These are phyloP conservation scores for Epirrita christyi DNA, from an alignment of 2,888 invertebrate species.

Conservation along the genomic window DNA sequence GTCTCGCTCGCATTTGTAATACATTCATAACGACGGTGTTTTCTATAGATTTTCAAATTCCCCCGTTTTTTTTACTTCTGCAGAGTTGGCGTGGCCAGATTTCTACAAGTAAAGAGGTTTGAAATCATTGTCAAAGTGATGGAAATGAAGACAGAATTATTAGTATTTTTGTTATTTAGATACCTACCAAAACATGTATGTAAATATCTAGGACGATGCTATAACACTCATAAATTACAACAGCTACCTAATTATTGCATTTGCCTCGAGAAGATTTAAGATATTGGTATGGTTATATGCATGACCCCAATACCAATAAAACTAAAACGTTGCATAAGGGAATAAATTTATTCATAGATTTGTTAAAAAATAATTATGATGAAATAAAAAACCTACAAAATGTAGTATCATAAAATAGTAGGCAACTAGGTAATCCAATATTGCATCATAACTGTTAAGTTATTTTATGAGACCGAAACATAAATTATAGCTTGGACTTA, in stretches of 20 bases:
- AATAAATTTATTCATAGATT: slow-evolving; percentile 26
- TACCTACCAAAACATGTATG: not conserved
- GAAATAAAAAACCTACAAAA: slow-evolving; percentile 31
- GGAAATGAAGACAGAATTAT: slow-evolving; percentile 5
- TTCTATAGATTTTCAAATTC: too few species aligned
- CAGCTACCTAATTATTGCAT: slow-evolving; percentile 15
- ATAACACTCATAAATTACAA: slow-evolving; percentile 12
- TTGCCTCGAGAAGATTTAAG: slow-evolving; percentile 16
- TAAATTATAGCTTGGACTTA: slow-evolving; percentile 19
- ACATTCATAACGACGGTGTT: too few species aligned
- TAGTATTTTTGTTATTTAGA: too few species aligned
- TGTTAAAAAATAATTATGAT: slow-evolving; percentile 25
- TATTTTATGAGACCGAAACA: slow-evolving; percentile 19
- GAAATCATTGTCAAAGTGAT: not conserved
- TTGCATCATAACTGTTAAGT: slow-evolving; percentile 21
- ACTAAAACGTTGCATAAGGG: slow-evolving; percentile 29
- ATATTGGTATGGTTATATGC: slow-evolving; percentile 32
- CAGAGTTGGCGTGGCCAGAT: too few species aligned
- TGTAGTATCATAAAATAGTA: slow-evolving; percentile 19
- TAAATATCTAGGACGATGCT: slow-evolving; percentile 11
- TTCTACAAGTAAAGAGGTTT: not conserved
- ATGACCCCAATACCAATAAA: slow-evolving; percentile 31
- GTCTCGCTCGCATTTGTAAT: too few species aligned
- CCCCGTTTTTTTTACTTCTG: too few species aligned
- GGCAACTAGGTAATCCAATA: slow-evolving; percentile 25